Base-by-base conservation (phyloP, 1,140 invertebrate genomes). In the Microplitis mediator region DNA sequence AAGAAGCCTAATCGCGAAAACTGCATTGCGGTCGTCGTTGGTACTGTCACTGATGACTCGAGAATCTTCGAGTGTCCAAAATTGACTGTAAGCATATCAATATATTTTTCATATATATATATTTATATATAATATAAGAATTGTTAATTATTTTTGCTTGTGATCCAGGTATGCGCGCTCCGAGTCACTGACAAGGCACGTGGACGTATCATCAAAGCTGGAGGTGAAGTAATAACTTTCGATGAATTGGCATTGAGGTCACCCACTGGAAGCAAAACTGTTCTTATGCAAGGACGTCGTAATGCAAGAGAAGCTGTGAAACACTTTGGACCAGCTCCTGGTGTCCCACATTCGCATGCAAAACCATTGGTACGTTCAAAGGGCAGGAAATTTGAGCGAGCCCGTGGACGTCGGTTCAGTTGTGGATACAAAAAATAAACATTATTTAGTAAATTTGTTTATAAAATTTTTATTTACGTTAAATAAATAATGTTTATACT, bases 401-500 rank as follows among this genome's bases (percentile, higher is more conserved):
- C 98, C 79, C 90, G 97, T 88, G 97, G 97, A 84, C 93, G 97
- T 84, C 95, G 97, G 89, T 93, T 94, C 75, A 97, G 94, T 88
- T 94, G 97, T 87, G 97, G 97, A 83, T 99, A 98, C 92, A 99
- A 98, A 89, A 95, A 95, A 88, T 98, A 97, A 95, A 87, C 78
- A 65, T 23, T 23, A 23, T 23, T 23, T 23, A 1, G 2, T 23
- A 23, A 23, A 23, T 23, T 23, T 23, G 23, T 23, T 23, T 23
- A 23, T 23, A 23, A 23, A 23, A 23, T 23, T 23, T 23, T 23
- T 23, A 23, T 23, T 23, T 23, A 23, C 23, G 23, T 23, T 23
- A 23, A 23, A 23, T 23, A 23, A 23, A 23, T 23, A 23, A 23
- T 23, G 23, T 23, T 23, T 23, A 23, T 23, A 0, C 23, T 23